A percentile compares a stretch with the other conserved stretches of the same genome.
Conservation (phyloP, 2,113 vertebrate genomes). For the Pomatostomus ruficeps region DNA sequence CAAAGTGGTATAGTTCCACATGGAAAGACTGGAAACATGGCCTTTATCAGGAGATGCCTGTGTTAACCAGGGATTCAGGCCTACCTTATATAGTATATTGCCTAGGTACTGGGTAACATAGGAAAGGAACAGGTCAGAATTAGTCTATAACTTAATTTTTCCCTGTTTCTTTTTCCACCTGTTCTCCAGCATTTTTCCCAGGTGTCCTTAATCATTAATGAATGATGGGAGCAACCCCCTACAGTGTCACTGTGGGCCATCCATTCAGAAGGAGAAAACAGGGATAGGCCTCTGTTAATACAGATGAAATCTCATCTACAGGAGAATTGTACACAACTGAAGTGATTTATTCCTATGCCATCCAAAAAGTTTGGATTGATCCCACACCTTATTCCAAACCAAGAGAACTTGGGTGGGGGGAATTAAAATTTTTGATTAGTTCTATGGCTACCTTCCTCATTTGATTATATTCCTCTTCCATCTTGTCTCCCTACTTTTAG, state of each 20-base stretch:
- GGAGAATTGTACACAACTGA: not conserved
- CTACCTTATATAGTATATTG: not conserved
- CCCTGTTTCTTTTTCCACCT: not conserved
- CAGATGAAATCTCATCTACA: not conserved
- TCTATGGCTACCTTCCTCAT: not conserved
- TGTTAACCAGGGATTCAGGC: not conserved
- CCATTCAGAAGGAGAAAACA: not conserved
- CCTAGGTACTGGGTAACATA: not conserved
- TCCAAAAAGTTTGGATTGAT: not conserved
- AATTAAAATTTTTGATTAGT: not conserved
- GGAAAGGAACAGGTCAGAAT: not conserved
- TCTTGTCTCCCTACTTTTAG: not conserved
- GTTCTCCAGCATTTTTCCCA: not conserved
- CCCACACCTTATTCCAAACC: not conserved
- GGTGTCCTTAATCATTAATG: not conserved
- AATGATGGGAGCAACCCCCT: not conserved
- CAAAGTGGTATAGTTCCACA: not conserved
- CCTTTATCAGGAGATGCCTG: not conserved
- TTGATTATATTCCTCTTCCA: not conserved
- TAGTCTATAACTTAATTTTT: not conserved
- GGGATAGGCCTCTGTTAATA: not conserved
- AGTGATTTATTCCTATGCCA: not conserved
- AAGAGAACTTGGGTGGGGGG: not conserved
- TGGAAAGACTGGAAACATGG: accelerated
- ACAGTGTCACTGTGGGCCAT: not conserved